A percentile compares a stretch with the other conserved stretches of the same genome.
These are phyloP conservation scores for Zaprionus lachaisei DNA, from an alignment of 1,140 invertebrate species.

Conservation along the genomic window DNA sequence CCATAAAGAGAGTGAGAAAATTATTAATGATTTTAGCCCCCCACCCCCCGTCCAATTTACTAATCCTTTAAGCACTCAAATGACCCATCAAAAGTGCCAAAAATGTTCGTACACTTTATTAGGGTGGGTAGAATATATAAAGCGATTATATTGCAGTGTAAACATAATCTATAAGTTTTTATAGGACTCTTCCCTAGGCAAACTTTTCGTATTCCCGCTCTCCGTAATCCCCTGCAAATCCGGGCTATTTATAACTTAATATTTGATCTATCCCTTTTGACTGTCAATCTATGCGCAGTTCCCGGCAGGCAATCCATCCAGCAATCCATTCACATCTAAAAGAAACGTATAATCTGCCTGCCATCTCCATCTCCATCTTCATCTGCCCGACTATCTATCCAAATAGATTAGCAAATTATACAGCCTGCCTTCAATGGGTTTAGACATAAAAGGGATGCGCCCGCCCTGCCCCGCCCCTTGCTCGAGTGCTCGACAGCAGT, in stretches of 20 bases:
- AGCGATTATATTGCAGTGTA: background rate
- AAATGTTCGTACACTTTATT: background rate
- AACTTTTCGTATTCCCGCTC: background rate
- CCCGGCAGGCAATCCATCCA: background rate
- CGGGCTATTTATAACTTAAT: background rate
- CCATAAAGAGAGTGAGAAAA: background rate
- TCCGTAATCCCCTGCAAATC: background rate
- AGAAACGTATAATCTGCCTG: background rate
- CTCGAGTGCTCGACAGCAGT: constrained; percentile 30
- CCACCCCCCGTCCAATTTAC: background rate
- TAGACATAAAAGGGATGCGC: constrained; percentile 15
- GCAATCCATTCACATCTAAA: background rate
- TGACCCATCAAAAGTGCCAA: background rate
- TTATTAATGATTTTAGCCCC: background rate
- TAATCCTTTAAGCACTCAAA: constrained; percentile 19
- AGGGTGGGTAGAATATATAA: too few relatives aligned
- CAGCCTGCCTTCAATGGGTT: constrained; percentile 8
- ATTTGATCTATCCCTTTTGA: constrained; percentile 1
- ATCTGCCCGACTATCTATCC: background rate
- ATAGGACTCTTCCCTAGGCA: background rate
- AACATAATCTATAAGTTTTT: background rate
- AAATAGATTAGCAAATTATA: constrained; percentile 28
- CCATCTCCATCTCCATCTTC: background rate
- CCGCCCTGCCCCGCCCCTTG: background rate
- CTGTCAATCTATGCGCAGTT: background rate